Percentiles rank a stretch among this genome's conserved stretches.
Evolutionary conservation across 2,797 vertebrate species (phyloP).

Genomic region (Etheostoma nigrum): DNA sequence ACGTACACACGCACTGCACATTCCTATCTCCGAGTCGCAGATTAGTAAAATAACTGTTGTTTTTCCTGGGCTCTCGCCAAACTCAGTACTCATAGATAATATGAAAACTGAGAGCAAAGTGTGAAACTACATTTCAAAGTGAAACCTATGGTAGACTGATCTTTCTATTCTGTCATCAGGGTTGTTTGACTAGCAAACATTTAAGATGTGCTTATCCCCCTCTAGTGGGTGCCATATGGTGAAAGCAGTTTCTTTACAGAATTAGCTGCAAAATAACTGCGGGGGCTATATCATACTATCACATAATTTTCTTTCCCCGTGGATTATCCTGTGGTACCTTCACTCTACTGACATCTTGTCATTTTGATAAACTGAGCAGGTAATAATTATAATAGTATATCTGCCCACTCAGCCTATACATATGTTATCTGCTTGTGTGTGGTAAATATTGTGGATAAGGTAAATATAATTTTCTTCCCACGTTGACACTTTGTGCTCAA

Average conservation of each 20-base stretch:
- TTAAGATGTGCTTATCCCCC: conserved; percentile 76
- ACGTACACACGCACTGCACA: neutral
- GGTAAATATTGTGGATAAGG: conserved; percentile 60
- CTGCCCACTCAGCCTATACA: conserved; percentile 27
- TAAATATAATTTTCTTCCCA: conserved; percentile 46
- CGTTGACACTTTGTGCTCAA: conserved; percentile 22
- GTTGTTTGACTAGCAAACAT: conserved; percentile 52
- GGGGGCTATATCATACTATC: conserved; percentile 2
- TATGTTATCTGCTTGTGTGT: conserved; percentile 37
- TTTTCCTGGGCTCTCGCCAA: conserved; percentile 20
- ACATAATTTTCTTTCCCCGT: neutral
- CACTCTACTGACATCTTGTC: conserved; percentile 4
- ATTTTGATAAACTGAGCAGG: conserved; percentile 45
- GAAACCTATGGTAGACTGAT: neutral
- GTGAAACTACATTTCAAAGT: neutral
- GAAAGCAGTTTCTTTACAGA: conserved; percentile 44
- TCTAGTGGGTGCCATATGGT: conserved; percentile 77
- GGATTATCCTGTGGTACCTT: neutral
- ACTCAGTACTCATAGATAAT: conserved; percentile 4
- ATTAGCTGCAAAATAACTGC: conserved; percentile 31
- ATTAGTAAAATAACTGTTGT: conserved; percentile 33
- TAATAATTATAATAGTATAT: conserved; percentile 41
- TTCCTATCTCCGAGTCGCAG: conserved; percentile 9
- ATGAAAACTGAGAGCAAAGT: too few relatives aligned
- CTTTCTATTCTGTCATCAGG: conserved; percentile 9